Evolutionary conservation across 1,140 invertebrate genomes (phyloP).

Genomic region (Gryon sp.): DNA sequence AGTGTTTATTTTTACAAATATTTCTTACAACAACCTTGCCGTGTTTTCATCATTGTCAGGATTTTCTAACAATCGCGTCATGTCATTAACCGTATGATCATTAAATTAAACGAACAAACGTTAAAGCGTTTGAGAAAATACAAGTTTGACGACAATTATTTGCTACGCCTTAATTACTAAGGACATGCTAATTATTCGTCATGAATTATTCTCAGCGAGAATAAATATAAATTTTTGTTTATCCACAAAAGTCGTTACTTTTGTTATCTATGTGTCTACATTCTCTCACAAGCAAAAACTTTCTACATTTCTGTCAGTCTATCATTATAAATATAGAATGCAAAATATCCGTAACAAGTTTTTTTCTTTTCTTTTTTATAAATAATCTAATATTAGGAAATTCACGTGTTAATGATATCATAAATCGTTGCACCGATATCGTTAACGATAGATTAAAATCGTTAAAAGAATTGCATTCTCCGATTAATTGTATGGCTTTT

Average conservation of each 20-base stretch:
- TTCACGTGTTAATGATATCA: conserved; percentile 19
- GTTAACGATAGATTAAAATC: conserved; percentile 5
- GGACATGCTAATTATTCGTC: not conserved
- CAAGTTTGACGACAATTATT: conserved; percentile 8
- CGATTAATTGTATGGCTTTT: conserved; percentile 1
- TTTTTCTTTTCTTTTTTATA: too few relatives aligned
- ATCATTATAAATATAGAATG: conserved; percentile 53
- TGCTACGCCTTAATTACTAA: conserved; percentile 15
- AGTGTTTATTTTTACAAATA: conserved; percentile 57
- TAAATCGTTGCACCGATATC: conserved; percentile 34
- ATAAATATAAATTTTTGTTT: conserved; percentile 18
- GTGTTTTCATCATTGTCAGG: conserved; percentile 10
- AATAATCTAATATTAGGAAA: conserved; percentile 49
- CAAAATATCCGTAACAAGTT: conserved; percentile 46
- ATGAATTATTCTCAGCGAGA: conserved; percentile 6
- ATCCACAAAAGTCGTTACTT: conserved; percentile 13
- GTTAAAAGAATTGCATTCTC: conserved; percentile 11
- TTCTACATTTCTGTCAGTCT: conserved; percentile 41
- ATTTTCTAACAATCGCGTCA: conserved; percentile 39
- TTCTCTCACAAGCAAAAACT: conserved; percentile 31
- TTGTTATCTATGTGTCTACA: conserved; percentile 20
- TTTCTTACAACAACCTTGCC: conserved; percentile 46
- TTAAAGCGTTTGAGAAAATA: conserved; percentile 26
- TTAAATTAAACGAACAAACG: conserved; percentile 15
- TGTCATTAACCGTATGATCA: conserved; percentile 25